Evolutionary conservation across 2,797 vertebrate species (phyloP), one percentile per base, ranked within the genome.

Genomic region (Labeo calbasu): DNA sequence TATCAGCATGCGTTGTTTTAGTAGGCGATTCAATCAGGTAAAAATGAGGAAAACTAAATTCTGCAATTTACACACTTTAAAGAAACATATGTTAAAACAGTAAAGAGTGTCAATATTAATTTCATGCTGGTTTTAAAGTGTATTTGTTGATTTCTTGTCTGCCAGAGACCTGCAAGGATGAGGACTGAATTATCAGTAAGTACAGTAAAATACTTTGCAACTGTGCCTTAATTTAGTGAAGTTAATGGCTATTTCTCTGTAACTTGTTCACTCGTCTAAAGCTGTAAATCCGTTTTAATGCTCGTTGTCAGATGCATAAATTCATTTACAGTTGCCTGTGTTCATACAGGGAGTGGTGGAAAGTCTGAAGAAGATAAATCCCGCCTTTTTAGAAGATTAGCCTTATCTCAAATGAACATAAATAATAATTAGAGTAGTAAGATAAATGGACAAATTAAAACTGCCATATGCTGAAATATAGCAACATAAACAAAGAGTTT

Each of bases 401-500:
- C 57, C 87, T 79, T 76, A 86, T 78, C 84, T 86, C 77, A 76
- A 83, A 86, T 69, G 11, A 69, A 70, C 59, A 88, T 90, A 88
- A 91, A 92, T 91, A 91, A 90, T 82, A 85, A 40, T 88, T 89
- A 84, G 88, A 86, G 87, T 82, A 86, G 77, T 79, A 84, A 91
- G 87, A 92, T 73, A 84, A 91, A 91, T 87, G 68, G 83, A 77
- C 81, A 32, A 85, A 91, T 91, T 91, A 90, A 92, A 92, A 88
- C 88, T 89, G 90, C 89, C 91, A 86, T 85, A 79, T 78, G 86
- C 82, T 88, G 89, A 90, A 84, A 91, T 86, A 88, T 86, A 81
- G 48, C 59, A 48, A 32, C 48, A 68, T 66, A 65, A 50, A 91
- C 83, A 82, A 81, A 69, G 63, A 82, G 55, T 88, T 89, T 46